Evolutionary conservation across 2,113 vertebrate genomes (phyloP).

Genomic region (Odobenus rosmarus): DNA sequence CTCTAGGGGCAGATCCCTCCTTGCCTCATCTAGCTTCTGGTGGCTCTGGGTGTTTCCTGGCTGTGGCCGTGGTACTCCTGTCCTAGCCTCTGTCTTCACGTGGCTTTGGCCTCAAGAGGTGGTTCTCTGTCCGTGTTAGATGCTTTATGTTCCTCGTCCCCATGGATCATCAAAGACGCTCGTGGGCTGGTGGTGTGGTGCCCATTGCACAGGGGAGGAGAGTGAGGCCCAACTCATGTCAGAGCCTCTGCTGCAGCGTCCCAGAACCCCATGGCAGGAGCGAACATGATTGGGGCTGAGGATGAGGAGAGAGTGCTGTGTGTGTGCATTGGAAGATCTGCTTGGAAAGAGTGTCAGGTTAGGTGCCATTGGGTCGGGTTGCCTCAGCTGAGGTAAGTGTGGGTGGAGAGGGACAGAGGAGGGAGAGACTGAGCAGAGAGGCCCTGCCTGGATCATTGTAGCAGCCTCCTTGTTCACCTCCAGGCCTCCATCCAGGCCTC

Average conservation of each 20-base stretch:
- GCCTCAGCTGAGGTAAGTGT: no score
- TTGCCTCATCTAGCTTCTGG: not conserved
- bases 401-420: not conserved
- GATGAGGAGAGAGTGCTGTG: not conserved
- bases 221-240: fast-evolving
- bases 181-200: fast-evolving
- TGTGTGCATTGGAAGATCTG: no score
- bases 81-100: no score
- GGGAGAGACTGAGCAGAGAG: no score
- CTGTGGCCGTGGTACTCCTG: not conserved
- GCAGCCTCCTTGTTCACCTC: not conserved
- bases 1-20: not conserved
- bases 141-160: fast-evolving
- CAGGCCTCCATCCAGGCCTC: not conserved
- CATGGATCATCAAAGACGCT: fast-evolving
- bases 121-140: not conserved
- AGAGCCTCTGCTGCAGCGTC: not conserved
- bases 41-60: not conserved
- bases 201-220: not conserved
- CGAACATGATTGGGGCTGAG: fast-evolving
- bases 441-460: fast-evolving
- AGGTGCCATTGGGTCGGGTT: fast-evolving
- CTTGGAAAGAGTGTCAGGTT: not conserved
- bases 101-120: fast-evolving
- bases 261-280: not conserved